Base-by-base conservation (phyloP, 2,888 invertebrate species). In the Bursaphelenchus okinawaensis region DNA sequence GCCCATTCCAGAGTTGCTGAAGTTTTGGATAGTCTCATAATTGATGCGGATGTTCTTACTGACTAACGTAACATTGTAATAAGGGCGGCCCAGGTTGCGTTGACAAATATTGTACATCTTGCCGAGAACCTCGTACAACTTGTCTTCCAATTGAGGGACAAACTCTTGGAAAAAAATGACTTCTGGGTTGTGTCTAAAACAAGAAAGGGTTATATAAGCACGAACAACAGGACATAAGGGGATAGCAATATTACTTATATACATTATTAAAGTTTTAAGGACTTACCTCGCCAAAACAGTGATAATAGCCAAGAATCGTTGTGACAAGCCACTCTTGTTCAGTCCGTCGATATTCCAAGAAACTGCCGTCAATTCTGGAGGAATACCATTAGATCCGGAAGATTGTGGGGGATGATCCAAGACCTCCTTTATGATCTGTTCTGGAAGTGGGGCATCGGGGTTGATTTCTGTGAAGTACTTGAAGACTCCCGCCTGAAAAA, bases 311-410 rank as follows among this genome's bases (percentile, higher is more conserved):
- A 24, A 6, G 24, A 22, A 54, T n/a, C 54, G 23, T 8, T 84
- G 84, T 24, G 83, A 79, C 1, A 86, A 70, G 75, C 86, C 86
- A 56, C 83, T 82, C 2, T 82, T 81, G 77, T 87, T 87, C 7
- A 88, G 77, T 1, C 88, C 88, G 83, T 88, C 88, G 61, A 88
- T 83, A 76, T 88, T 88, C 87, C 87, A 88, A 7, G 86, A 84
- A 27, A 87, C 76, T 9, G 87, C 69, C 22, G 85, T 84, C 56
- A 86, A 81, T 29, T 82, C 82, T 55, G 54, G 20, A 9, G 74
- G 70, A 16, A 74, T 64, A 24, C 23, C 20, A 9, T 26, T 28
- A 16, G 26, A n/a, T 19, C 16, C 20, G 22, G 61, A 22, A 8
- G 55, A 24, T 26, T 19, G 23, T 1, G 54, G 24, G n/a, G n/a